Evolutionary conservation across 2,113 vertebrate genomes (phyloP).

Genomic region (Cottus gobio): DNA sequence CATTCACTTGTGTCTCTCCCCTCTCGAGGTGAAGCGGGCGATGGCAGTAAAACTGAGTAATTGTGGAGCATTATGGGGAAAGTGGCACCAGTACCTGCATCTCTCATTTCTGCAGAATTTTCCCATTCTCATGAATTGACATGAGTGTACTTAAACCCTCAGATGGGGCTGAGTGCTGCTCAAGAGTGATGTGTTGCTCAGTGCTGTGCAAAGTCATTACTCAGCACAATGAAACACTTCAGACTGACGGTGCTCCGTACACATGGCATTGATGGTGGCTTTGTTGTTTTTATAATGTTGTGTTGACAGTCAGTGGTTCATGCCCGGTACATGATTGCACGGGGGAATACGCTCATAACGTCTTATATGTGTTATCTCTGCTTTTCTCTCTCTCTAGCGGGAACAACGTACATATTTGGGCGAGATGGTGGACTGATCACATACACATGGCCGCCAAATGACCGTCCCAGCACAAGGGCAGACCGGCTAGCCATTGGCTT

Average conservation of each 20-base stretch:
- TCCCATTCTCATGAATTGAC: constrained; percentile 55
- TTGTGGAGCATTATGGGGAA: constrained; percentile 56
- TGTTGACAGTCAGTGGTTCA: constrained; percentile 50
- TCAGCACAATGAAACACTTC: constrained; percentile 64
- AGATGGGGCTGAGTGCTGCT: constrained; percentile 63
- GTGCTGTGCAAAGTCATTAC: constrained; percentile 63
- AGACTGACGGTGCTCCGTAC: constrained; percentile 34
- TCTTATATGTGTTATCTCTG: constrained; percentile 15
- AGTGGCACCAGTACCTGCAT: constrained; percentile 56
- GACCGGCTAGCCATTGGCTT: constrained; percentile 98
- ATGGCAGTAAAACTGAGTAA: constrained; percentile 59
- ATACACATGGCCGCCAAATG: constrained; percentile 98
- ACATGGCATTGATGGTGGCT: constrained; percentile 14
- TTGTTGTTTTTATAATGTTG: constrained; percentile 51
- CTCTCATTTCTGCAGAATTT: constrained; percentile 54
- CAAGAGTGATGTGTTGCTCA: constrained; percentile 63
- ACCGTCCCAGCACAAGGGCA: constrained; percentile 96
- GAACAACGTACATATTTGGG: constrained; percentile 98
- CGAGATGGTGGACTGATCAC: constrained; percentile 97
- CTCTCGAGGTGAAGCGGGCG: constrained; percentile 48
- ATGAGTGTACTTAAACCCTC: constrained; percentile 65
- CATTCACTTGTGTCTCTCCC: constrained; percentile 25
- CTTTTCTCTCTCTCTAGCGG: constrained; percentile 83
- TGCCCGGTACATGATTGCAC: background rate
- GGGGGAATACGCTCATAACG: constrained; percentile 8